Base-by-base conservation (phyloP, 1,140 invertebrate genomes). In the Drosophila biarmipes region DNA sequence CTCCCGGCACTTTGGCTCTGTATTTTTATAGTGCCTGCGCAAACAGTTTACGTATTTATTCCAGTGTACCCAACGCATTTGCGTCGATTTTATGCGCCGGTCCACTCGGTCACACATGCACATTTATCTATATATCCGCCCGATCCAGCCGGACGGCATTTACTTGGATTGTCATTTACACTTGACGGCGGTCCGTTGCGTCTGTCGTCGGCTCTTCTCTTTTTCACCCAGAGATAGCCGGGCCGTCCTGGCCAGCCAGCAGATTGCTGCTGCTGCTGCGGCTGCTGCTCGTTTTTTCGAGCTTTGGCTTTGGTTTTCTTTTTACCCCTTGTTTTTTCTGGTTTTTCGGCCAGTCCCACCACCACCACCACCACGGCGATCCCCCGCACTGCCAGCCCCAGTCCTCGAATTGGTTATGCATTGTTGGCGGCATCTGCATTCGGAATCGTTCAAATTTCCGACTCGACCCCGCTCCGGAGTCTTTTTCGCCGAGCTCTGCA, bases 361-460 rank as follows among this genome's bases (percentile, higher is more conserved):
- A 8, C 38, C 10, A 17, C 6, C 6, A 24, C 5, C 15, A 8
- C 40, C 11, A 12, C 17, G 8, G n/a, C n/a, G n/a, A n/a, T 11
- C 10, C 15, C 8, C 15, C 40, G 8, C 34, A 35, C 34, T 14
- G n/a, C n/a, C 10, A 4, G 3, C 10, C 10, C 34, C 11, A 35
- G 2, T 35, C 49, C 57, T 10, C 68, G 6, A 75, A 75, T 85
- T 73, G 51, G 55, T 66, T 54, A 85, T 82, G 80, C 80, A 66
- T 61, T 71, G 54, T 80, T 59, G 63, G 45, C 64, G 55, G 24
- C 71, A 69, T 82, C 59, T 85, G 63, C 75, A 82, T 82, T 79
- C 69, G 54, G 34, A 85, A 84, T 84, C 56, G 68, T 59, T 69
- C 66, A 59, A 73, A 68, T 84, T 81, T 84, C 80, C 74, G 74